Evolutionary conservation across 1,140 invertebrate genomes (phyloP), one percentile per base, ranked within the genome.

Genomic region (Heterodera schachtii): DNA sequence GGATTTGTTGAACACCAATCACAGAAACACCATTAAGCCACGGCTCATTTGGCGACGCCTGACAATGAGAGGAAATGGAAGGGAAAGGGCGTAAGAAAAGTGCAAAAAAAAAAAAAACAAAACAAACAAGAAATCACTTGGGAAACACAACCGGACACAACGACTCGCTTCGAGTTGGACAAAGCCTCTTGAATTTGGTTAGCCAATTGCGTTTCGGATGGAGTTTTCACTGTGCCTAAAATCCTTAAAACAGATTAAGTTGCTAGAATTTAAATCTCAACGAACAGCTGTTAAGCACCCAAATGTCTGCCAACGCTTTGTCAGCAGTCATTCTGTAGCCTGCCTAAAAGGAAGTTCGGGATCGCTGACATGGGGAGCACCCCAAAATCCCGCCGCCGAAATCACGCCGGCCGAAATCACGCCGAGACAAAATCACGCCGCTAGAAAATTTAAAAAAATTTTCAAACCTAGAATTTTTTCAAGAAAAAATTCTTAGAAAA

Each of bases 1-100:
- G 96, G 84, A 98, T 98, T 91, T 98, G 97, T 87, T 98, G 96
- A 0, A 98, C 96, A 9, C 97, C 97, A 64, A 99, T 94, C 0
- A 98, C 93, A 5, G 89, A 90, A 3, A 90, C 83, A 70, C 83
- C 87, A 73, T 89, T 88, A 16, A 89, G 82, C 81, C 82, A 89
- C 2, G 86, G 69, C 64, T 84, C 85, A 67, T 82, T 83, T 60
- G 88, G 88, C 19, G 85, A 88, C 16, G 89, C 88, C 81, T 84
- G 75, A 78, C 21, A 19, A 7, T 43, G 73, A 75, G 60, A 75
- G 16, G 13, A 60, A 43, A 3, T 21, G 31, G 31, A 31, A 31
- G 31, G 31, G 31, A 31, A 31, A 31, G 31, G 31, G 31, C 31
- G 31, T 31, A 31, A 31, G 31, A 31, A 31, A 31, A 31, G 31